Evolutionary conservation across 1,140 invertebrate species (phyloP).

Genomic region (Carposina sasakii): DNA sequence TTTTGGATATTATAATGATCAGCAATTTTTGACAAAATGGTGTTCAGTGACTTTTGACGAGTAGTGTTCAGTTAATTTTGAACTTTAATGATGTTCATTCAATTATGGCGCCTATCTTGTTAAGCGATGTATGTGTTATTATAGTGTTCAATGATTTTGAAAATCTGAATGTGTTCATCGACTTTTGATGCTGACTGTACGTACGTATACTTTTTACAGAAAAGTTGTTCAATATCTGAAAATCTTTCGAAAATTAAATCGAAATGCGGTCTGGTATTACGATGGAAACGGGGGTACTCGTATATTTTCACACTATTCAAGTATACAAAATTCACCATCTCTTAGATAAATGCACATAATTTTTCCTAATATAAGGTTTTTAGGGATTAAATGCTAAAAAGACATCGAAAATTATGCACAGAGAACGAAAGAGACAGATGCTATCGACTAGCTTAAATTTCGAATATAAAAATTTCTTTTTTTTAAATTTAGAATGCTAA

Average conservation of each 20-base stretch:
- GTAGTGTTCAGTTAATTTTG: no score
- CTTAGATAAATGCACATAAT: slow-evolving; percentile 63
- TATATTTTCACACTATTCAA: slow-evolving; percentile 31
- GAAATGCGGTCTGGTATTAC: slow-evolving; percentile 62
- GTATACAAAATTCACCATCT: slow-evolving; percentile 43
- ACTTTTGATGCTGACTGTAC: no score
- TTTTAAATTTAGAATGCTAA: slow-evolving; percentile 46
- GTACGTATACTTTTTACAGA: slow-evolving; percentile 56
- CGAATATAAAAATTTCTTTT: slow-evolving; percentile 67
- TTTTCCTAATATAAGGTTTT: slow-evolving; percentile 40
- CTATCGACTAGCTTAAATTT: slow-evolving; percentile 70
- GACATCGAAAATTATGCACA: slow-evolving; percentile 54
- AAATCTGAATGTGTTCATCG: no score
- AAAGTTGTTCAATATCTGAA: slow-evolving; percentile 51
- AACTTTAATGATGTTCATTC: no score
- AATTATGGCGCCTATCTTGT: no score
- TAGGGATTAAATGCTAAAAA: slow-evolving; percentile 49
- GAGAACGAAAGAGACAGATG: slow-evolving; percentile 48
- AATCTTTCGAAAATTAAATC: slow-evolving; percentile 31
- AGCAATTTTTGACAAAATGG: no score
- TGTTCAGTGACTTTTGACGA: no score
- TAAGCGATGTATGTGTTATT: no score
- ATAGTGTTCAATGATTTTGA: no score
- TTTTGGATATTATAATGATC: no score
- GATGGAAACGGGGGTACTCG: slow-evolving; percentile 36